Conservation (phyloP, 2,797 vertebrate genomes). For the Halcyon badia region DNA sequence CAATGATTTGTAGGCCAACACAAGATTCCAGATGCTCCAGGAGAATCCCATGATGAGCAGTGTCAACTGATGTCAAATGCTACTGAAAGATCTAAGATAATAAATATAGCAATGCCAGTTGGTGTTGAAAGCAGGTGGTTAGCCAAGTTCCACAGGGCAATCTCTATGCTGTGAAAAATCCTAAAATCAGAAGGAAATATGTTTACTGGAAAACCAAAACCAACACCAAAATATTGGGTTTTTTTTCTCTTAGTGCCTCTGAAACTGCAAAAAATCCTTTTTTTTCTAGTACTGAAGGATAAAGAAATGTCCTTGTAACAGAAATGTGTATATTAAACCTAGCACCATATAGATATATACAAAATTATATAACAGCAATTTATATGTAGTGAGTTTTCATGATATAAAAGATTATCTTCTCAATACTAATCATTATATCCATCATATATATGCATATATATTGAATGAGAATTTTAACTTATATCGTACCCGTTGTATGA, state of each 20-base stretch:
- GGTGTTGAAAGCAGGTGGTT: slow-evolving; percentile 49
- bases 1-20: slow-evolving; percentile 43
- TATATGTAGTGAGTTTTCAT: not conserved
- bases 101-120: slow-evolving; percentile 15
- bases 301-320: not conserved
- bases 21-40: slow-evolving; percentile 68
- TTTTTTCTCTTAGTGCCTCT: not conserved
- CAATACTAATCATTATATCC: not conserved
- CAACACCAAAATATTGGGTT: not conserved
- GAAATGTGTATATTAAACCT: not conserved
- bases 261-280: not conserved
- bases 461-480: not conserved
- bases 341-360: not conserved
- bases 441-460: too few relatives aligned
- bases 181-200: not conserved
- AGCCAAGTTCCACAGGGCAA: slow-evolving; percentile 10
- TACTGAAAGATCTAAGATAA: slow-evolving; percentile 48
- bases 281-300: not conserved
- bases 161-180: not conserved
- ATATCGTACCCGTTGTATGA: not conserved
- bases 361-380: not conserved
- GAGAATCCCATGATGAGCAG: slow-evolving; percentile 49
- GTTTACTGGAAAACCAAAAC: not conserved
- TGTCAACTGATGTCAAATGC: slow-evolving; percentile 67
- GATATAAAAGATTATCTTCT: not conserved